These are phyloP conservation scores for Brienomyrus brachyistius DNA, from an alignment of 2,113 vertebrate species.

Conservation along the genomic window DNA sequence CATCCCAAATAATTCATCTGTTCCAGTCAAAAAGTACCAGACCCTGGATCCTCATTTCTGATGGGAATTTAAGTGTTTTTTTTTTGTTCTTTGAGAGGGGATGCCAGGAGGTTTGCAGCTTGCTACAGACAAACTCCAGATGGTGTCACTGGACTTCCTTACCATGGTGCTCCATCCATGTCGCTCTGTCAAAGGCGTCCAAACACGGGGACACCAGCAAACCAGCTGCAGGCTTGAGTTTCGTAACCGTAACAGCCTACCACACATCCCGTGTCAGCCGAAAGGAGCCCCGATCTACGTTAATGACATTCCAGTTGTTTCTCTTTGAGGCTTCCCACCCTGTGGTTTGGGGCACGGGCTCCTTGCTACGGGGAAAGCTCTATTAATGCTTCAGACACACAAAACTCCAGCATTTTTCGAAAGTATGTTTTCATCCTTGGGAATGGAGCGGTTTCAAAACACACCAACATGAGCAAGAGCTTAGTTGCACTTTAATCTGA, in stretches of 20 bases:
- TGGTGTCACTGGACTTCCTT: constrained; percentile 5
- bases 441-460: constrained; percentile 15
- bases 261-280: neutral
- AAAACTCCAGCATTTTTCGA: neutral
- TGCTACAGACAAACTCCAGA: constrained; percentile 15
- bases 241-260: neutral
- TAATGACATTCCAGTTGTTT: neutral
- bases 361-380: constrained; percentile 38
- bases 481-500: neutral
- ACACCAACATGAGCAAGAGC: neutral
- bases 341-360: neutral
- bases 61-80: constrained; percentile 14
- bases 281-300: neutral
- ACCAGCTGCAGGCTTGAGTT: neutral
- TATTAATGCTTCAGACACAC: constrained; percentile 32
- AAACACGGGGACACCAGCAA: neutral
- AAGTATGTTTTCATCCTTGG: constrained; percentile 17
- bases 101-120: constrained; percentile 12
- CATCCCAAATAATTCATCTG: constrained; percentile 3
- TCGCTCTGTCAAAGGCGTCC: neutral
- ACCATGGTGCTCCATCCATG: neutral
- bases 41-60: constrained; percentile 6
- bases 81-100: neutral
- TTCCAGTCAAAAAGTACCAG: constrained; percentile 9
- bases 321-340: constrained; percentile 2